phyloP scores from a whole-genome alignment of 1,140 invertebrate genomes.

The Drosophila oshimai region DNA sequence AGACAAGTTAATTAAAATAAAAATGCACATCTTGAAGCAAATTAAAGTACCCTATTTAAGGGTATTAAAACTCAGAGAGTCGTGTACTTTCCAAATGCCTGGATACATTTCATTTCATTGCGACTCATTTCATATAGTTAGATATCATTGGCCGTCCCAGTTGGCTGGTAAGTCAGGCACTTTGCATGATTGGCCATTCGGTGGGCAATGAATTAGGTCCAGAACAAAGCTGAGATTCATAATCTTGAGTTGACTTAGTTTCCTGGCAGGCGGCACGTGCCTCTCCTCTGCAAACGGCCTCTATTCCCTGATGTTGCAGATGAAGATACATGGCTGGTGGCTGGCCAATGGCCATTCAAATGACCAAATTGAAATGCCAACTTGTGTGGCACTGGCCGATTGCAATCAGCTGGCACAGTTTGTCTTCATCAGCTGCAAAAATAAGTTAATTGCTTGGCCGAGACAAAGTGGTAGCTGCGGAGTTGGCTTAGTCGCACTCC shows the following conservation, averaged over 20 bases:
- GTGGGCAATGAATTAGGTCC: conserved; percentile 6
- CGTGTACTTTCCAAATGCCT: conserved; percentile 57
- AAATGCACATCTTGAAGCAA: too few species aligned
- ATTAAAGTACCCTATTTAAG: neutral
- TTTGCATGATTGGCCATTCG: conserved; percentile 43
- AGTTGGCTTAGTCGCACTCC: conserved; percentile 27
- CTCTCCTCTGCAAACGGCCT: too few species aligned
- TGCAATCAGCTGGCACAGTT: conserved; percentile 71
- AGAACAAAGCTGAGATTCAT: conserved; percentile 34
- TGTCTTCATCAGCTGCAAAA: conserved; percentile 72
- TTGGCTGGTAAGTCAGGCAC: conserved; percentile 54
- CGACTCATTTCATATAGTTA: conserved; percentile 42
- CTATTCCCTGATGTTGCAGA: too few species aligned
- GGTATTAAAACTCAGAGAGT: conserved; percentile 15
- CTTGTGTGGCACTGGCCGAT: conserved; percentile 63
- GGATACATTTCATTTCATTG: conserved; percentile 65
- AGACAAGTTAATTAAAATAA: too few species aligned
- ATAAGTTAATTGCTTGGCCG: conserved; percentile 69
- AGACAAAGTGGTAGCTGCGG: conserved; percentile 34
- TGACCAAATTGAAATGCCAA: conserved; percentile 44
- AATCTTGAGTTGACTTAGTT: conserved; percentile 4
- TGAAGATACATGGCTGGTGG: conserved; percentile 21
- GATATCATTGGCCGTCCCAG: conserved; percentile 54
- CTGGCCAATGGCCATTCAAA: conserved; percentile 9
- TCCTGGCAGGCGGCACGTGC: conserved; percentile 34